Percentiles rank a stretch among this genome's conserved stretches.
phyloP scores from a whole-genome alignment of 2,888 invertebrate genomes.

The Leucoma salicis region DNA sequence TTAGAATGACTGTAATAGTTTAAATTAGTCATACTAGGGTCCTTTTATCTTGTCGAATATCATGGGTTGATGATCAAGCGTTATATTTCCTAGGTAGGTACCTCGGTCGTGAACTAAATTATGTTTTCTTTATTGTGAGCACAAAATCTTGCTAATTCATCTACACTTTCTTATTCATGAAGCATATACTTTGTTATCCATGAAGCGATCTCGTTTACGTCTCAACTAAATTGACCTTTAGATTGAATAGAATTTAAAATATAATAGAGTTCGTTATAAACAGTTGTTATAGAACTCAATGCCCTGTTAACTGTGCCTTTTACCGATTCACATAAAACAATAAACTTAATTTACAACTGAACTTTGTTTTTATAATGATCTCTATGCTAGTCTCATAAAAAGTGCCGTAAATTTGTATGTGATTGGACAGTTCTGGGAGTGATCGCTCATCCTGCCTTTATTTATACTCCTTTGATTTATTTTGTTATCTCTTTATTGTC shows the following conservation, averaged over 20 bases:
- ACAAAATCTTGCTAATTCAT: constrained; percentile 43
- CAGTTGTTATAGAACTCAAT: constrained; percentile 23
- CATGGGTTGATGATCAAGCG: too few relatives aligned
- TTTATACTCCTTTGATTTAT: constrained; percentile 81
- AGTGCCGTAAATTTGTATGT: constrained; percentile 71
- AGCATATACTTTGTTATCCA: constrained; percentile 36
- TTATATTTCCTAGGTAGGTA: too few relatives aligned
- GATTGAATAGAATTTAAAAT: constrained; percentile 42
- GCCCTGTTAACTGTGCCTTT: constrained; percentile 17
- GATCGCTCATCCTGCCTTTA: constrained; percentile 74
- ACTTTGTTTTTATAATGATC: constrained; percentile 68
- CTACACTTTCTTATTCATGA: constrained; percentile 48
- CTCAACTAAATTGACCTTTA: constrained; percentile 37
- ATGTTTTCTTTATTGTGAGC: neutral
- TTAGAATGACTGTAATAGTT: too few relatives aligned
- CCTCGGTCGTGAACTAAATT: neutral
- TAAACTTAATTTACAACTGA: constrained; percentile 71
- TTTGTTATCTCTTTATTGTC: constrained; percentile 81
- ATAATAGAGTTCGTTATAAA: constrained; percentile 49
- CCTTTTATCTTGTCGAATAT: too few relatives aligned
- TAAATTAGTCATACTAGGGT: too few relatives aligned
- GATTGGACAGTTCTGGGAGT: constrained; percentile 69
- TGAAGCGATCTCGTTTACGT: constrained; percentile 18
- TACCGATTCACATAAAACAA: constrained; percentile 55
- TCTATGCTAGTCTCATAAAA: constrained; percentile 66